A percentile compares a stretch with the other conserved stretches of the same genome.
These are phyloP conservation scores for Eilema depressum DNA, from an alignment of 2,888 invertebrate species.

Conservation along the genomic window DNA sequence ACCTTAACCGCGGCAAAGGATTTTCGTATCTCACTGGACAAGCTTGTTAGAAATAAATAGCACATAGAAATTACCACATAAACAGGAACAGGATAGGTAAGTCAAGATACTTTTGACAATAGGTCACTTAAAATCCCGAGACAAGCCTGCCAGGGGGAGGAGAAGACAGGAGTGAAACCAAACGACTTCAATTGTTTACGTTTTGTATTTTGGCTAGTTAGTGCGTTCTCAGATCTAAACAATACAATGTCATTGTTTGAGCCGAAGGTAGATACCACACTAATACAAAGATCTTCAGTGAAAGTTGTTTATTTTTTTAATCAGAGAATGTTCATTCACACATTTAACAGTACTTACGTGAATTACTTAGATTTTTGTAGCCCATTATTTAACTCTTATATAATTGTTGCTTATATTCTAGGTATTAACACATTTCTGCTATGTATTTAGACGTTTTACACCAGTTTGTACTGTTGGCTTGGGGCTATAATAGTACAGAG, in stretches of 20 bases:
- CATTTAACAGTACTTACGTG: neutral
- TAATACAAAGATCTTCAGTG: slow-evolving; percentile 8
- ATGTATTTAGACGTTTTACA: neutral
- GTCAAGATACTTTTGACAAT: neutral
- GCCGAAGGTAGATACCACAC: neutral
- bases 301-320: neutral
- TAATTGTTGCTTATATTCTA: neutral
- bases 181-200: neutral
- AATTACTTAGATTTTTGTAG: neutral
- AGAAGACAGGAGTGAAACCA: slow-evolving; percentile 2
- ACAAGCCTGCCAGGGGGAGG: neutral
- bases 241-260: slow-evolving; percentile 13
- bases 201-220: neutral
- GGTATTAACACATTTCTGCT: neutral
- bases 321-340: neutral
- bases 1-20: too few species aligned
- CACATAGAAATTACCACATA: too few species aligned
- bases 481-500: neutral
- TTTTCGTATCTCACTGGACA: too few species aligned
- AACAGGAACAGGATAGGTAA: neutral
- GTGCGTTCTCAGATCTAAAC: neutral
- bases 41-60: too few species aligned
- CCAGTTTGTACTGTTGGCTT: neutral
- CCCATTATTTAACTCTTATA: neutral
- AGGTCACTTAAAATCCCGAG: neutral